Percentiles rank a stretch among this genome's conserved stretches.
phyloP scores from a whole-genome alignment of 2,113 vertebrate genomes.

The Cisticola juncidis region DNA sequence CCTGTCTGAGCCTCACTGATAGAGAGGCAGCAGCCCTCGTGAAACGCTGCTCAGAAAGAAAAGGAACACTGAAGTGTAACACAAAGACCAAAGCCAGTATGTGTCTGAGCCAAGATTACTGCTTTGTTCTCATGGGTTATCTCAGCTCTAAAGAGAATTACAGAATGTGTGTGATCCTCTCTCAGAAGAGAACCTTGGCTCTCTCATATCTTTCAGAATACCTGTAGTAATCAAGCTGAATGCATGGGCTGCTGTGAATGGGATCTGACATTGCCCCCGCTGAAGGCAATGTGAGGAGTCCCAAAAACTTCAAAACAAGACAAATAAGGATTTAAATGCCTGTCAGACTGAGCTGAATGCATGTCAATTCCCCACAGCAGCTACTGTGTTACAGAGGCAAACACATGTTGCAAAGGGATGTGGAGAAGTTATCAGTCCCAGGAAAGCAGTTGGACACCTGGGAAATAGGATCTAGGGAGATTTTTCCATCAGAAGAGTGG shows the following conservation, averaged over 20 bases:
- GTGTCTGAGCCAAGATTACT: not conserved
- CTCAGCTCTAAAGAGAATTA: not conserved
- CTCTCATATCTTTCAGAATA: not conserved
- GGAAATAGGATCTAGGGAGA: not conserved
- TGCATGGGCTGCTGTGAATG: not conserved
- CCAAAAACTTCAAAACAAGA: not conserved
- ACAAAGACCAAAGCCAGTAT: not conserved
- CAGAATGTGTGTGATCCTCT: not conserved
- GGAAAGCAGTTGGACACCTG: not conserved
- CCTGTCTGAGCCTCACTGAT: not conserved
- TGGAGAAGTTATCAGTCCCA: not conserved
- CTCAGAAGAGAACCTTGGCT: not conserved
- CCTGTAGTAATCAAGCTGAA: not conserved
- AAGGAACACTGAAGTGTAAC: not conserved
- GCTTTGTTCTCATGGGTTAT: not conserved
- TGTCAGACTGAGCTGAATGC: not conserved
- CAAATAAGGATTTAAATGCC: not conserved
- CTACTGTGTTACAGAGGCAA: not conserved
- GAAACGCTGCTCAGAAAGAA: not conserved
- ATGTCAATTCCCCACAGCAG: not conserved
- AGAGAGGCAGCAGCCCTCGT: not conserved
- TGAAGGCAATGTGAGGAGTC: not conserved
- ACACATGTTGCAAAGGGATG: not conserved
- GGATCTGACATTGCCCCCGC: rapidly evolving
- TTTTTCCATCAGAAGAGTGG: not conserved